Evolutionary conservation across 2,888 invertebrate genomes (phyloP).

Genomic region (Limenitis camilla): DNA sequence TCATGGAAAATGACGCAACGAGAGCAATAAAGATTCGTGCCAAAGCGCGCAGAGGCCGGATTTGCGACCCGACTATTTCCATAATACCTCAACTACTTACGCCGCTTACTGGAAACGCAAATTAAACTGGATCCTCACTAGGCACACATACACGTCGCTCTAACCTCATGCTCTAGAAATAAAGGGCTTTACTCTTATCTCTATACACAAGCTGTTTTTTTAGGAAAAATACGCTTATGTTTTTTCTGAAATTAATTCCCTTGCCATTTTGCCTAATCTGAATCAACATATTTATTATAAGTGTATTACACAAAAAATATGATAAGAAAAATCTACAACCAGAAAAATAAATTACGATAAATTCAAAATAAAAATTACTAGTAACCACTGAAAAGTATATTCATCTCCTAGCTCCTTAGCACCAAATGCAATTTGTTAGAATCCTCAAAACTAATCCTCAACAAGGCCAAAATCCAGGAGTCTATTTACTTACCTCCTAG

Average conservation of each 20-base stretch:
- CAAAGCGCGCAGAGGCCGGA: slow-evolving; percentile 34
- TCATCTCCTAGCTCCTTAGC: no score
- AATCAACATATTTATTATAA: no score
- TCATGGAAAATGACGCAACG: background rate
- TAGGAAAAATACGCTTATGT: slow-evolving; percentile 3
- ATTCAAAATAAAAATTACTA: no score
- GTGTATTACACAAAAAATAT: no score
- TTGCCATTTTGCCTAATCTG: background rate
- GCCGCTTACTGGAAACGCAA: slow-evolving; percentile 24
- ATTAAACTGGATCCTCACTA: slow-evolving; percentile 21
- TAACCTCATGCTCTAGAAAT: slow-evolving; percentile 14
- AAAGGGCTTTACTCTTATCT: slow-evolving; percentile 16
- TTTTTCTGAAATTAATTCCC: background rate
- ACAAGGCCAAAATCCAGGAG: no score
- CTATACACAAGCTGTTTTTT: slow-evolving; percentile 13
- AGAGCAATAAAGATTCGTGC: slow-evolving; percentile 35
- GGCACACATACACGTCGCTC: slow-evolving; percentile 14
- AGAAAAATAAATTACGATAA: no score
- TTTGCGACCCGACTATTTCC: slow-evolving; percentile 36
- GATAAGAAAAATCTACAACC: no score
- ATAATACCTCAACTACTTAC: slow-evolving; percentile 39
- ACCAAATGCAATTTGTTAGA: no score
- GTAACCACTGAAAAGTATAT: no score
- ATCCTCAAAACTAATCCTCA: no score
- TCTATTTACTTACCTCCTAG: no score